A percentile compares a stretch with the other conserved stretches of the same genome.
phyloP scores from a whole-genome alignment of 2,113 vertebrate species.

The Aleadryas rufinucha region DNA sequence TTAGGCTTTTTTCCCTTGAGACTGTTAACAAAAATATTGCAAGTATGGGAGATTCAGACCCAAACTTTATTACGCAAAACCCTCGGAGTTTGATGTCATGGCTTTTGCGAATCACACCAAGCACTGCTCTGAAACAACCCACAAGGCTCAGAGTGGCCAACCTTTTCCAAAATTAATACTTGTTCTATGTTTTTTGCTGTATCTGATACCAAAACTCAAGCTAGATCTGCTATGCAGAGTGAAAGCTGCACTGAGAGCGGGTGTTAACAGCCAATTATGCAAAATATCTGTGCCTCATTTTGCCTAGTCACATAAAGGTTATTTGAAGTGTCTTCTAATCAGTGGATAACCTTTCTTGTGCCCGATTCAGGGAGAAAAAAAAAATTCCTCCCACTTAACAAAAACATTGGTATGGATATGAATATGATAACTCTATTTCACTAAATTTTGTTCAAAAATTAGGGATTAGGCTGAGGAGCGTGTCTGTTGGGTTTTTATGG shows the following conservation, averaged over 20 bases:
- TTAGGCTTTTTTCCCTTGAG: not conserved
- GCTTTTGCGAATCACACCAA: not conserved
- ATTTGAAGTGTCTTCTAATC: not conserved
- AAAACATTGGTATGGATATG: not conserved
- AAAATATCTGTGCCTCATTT: not conserved
- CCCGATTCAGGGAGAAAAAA: not conserved
- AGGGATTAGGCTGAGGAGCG: not conserved
- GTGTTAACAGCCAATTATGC: not conserved
- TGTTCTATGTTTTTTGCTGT: not conserved
- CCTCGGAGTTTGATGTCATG: not conserved
- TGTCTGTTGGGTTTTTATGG: fast-evolving
- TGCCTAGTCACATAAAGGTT: not conserved
- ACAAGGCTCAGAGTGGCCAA: not conserved
- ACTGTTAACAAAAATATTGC: not conserved
- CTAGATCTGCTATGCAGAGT: not conserved
- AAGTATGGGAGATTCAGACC: not conserved
- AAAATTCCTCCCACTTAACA: not conserved
- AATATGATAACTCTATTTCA: not conserved
- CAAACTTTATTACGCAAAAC: not conserved
- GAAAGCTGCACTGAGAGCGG: not conserved
- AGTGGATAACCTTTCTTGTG: not conserved
- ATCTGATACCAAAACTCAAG: not conserved
- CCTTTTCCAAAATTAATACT: not conserved
- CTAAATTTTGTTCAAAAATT: not conserved
- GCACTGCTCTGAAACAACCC: not conserved